Percentiles rank a stretch among this genome's conserved stretches.
Conservation (phyloP, 2,113 vertebrate species). For the Butorides virescens region DNA sequence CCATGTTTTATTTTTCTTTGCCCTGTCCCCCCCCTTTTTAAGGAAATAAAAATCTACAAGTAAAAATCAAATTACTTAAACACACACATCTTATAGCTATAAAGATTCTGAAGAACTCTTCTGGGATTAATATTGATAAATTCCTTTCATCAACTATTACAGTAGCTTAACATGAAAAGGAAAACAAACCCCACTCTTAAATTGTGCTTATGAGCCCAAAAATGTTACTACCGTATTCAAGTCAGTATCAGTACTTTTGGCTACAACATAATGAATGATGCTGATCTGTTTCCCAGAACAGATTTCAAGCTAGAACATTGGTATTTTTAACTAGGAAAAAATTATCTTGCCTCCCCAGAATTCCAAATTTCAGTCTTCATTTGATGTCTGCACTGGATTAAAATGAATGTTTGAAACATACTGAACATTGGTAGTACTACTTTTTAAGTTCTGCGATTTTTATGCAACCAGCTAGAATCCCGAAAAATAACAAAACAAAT, state of each 20-base stretch:
- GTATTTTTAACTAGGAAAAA: slow-evolving; percentile 14
- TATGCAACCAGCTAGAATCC: neutral
- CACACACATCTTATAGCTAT: neutral
- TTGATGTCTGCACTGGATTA: neutral
- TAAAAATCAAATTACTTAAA: neutral
- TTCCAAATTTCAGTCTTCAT: slow-evolving; percentile 14
- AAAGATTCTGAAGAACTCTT: neutral
- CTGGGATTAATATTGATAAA: neutral
- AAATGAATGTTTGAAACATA: neutral
- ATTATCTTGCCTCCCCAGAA: neutral
- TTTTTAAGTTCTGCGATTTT: slow-evolving; percentile 10
- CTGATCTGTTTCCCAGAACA: neutral
- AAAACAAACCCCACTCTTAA: neutral
- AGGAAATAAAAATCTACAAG: neutral
- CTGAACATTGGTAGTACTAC: neutral
- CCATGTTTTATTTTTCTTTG: neutral
- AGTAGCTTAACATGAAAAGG: neutral
- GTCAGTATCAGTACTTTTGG: neutral
- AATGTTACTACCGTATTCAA: neutral
- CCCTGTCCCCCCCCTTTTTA: accelerated
- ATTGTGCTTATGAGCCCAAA: neutral
- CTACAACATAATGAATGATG: neutral
- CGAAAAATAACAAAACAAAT: neutral
- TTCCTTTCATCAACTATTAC: neutral
- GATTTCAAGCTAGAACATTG: neutral